Percentiles rank a stretch among this genome's conserved stretches.
These are phyloP conservation scores for Turnix velox DNA, from an alignment of 2,113 vertebrate species.

Conservation along the genomic window DNA sequence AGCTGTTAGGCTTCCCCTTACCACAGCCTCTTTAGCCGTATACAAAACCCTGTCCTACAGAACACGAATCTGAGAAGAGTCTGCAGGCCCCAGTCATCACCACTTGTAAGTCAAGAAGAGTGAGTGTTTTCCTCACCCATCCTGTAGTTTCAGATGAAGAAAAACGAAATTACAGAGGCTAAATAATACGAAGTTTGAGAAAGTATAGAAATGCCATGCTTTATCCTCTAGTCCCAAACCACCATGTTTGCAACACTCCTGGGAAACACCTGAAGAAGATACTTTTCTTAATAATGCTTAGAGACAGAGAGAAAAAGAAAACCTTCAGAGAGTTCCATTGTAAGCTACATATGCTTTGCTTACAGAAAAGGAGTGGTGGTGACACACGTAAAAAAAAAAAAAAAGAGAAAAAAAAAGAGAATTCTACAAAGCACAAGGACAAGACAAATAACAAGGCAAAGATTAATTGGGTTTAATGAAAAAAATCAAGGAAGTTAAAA, in stretches of 20 bases:
- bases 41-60: neutral
- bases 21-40: neutral
- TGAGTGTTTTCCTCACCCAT: neutral
- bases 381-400: neutral
- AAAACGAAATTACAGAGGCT: neutral
- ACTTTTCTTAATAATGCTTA: neutral
- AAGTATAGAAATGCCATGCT: neutral
- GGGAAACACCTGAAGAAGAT: neutral
- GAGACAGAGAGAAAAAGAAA: neutral
- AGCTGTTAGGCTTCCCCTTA: neutral
- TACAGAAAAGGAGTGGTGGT: neutral
- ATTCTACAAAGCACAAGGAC: neutral
- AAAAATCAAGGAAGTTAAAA: neutral
- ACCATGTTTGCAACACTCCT: neutral
- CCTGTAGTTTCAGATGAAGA: neutral
- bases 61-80: neutral
- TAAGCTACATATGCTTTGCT: neutral
- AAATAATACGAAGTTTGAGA: neutral
- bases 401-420: neutral
- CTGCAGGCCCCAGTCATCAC: neutral
- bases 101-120: neutral
- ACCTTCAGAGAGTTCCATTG: neutral
- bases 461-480: neutral
- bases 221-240: neutral
- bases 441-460: neutral